Conservation (phyloP, 2,113 vertebrate genomes). For the Phainopepla nitens region DNA sequence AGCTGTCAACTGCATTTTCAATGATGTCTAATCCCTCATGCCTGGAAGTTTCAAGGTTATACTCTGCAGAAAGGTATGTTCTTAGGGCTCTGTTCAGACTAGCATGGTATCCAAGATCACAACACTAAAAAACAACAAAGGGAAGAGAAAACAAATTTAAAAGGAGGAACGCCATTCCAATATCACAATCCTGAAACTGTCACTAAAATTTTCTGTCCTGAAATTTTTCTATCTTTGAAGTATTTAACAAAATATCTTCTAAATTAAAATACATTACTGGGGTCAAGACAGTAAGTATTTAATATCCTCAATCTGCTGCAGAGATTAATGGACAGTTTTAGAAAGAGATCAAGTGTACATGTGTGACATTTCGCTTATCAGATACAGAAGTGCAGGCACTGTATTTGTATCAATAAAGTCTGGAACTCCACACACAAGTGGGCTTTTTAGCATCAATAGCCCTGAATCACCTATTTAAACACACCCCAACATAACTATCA, state of each 20-base stretch:
- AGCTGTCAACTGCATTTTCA: constrained; percentile 94
- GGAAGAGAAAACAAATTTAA: background rate
- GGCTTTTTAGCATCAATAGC: background rate
- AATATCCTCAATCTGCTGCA: background rate
- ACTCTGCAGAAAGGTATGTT: constrained; percentile 96
- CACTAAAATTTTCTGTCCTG: background rate
- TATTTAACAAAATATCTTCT: background rate
- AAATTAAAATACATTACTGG: background rate
- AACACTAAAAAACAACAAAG: constrained; percentile 78
- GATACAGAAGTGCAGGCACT: background rate
- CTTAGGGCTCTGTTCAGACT: constrained; percentile 93
- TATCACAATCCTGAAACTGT: background rate
- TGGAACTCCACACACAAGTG: background rate
- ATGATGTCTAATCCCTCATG: constrained; percentile 98
- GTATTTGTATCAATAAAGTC: background rate
- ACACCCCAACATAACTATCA: background rate
- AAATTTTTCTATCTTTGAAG: background rate
- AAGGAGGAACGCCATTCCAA: background rate
- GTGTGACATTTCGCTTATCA: background rate
- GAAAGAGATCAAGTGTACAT: background rate
- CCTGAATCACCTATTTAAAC: background rate
- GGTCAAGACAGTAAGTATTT: background rate
- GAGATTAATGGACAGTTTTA: background rate
- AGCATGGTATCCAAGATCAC: constrained; percentile 95
- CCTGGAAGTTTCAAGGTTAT: constrained; percentile 97